A percentile compares a stretch with the other conserved stretches of the same genome.
phyloP scores from a whole-genome alignment of 1,140 invertebrate genomes.

The Meteorus sp. region DNA sequence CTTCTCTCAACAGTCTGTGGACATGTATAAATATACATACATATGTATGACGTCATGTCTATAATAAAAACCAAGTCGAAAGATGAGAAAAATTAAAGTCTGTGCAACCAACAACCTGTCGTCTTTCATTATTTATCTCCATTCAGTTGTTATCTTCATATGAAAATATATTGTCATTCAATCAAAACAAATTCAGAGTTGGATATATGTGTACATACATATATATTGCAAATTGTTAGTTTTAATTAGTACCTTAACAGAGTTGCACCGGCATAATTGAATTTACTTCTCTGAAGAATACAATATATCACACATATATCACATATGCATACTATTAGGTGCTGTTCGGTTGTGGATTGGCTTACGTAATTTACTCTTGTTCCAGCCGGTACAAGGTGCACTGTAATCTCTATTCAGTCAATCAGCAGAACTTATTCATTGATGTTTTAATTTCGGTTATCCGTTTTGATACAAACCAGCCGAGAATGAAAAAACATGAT shows the following conservation, averaged over 20 bases:
- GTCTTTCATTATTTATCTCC: not conserved
- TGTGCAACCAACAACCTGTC: constrained; percentile 9
- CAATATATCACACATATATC: not conserved
- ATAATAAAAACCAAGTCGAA: constrained; percentile 22
- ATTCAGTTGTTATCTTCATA: not conserved
- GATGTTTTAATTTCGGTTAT: not conserved
- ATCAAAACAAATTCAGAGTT: not conserved
- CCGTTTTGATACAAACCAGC: not conserved
- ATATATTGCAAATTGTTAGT: not conserved
- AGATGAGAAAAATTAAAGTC: constrained; percentile 7
- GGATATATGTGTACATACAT: not conserved
- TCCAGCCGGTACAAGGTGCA: constrained; percentile 11
- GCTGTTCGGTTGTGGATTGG: not conserved
- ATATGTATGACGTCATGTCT: constrained; percentile 25
- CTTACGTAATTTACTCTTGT: constrained; percentile 18
- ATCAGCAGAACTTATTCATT: not conserved
- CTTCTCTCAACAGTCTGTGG: too few relatives aligned
- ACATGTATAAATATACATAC: too few relatives aligned
- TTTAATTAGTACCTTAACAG: not conserved
- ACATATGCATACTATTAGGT: not conserved
- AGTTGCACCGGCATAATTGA: constrained; percentile 11
- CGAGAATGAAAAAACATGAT: not conserved
- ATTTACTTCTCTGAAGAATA: not conserved
- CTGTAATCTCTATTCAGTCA: constrained; percentile 3
- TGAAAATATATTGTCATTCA: not conserved